Conservation (phyloP, 2,888 invertebrate species). For the Drosophila pullipes region DNA sequence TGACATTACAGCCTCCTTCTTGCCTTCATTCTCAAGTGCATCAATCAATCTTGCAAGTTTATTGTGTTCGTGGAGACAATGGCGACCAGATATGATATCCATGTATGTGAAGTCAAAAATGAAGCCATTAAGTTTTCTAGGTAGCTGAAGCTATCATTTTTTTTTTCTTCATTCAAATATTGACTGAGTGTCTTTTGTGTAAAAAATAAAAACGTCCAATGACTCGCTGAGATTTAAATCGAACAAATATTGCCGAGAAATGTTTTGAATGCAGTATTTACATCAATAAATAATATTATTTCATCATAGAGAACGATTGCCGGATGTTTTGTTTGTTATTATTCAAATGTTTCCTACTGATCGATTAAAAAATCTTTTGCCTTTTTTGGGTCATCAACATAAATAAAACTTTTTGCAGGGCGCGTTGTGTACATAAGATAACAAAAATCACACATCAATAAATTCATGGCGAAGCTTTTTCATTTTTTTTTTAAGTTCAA, state of each 20-base stretch:
- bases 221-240: slow-evolving; percentile 6
- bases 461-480: slow-evolving; percentile 9
- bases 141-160: slow-evolving; percentile 36
- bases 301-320: slow-evolving; percentile 28
- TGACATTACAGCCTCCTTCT: slow-evolving; percentile 47
- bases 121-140: slow-evolving; percentile 47
- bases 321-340: slow-evolving; percentile 41
- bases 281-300: slow-evolving; percentile 48
- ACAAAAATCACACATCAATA: slow-evolving; percentile 31
- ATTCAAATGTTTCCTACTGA: slow-evolving; percentile 28
- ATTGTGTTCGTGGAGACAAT: slow-evolving; percentile 55
- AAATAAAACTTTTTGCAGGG: slow-evolving; percentile 14
- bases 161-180: slow-evolving; percentile 14
- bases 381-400: slow-evolving; percentile 39
- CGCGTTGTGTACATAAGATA: slow-evolving; percentile 24
- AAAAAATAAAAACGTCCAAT: slow-evolving; percentile 11
- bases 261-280: slow-evolving; percentile 14
- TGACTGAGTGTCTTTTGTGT: slow-evolving; percentile 26
- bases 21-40: slow-evolving; percentile 54
- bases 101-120: slow-evolving; percentile 37
- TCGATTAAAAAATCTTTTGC: slow-evolving; percentile 22
- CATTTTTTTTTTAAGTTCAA: background rate
- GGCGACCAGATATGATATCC: slow-evolving; percentile 27
- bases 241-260: background rate
- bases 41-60: slow-evolving; percentile 65